Percentiles rank a stretch among this genome's conserved stretches.
Evolutionary conservation across 2,113 vertebrate genomes (phyloP).

Genomic region (Hippocampus mohnikei): DNA sequence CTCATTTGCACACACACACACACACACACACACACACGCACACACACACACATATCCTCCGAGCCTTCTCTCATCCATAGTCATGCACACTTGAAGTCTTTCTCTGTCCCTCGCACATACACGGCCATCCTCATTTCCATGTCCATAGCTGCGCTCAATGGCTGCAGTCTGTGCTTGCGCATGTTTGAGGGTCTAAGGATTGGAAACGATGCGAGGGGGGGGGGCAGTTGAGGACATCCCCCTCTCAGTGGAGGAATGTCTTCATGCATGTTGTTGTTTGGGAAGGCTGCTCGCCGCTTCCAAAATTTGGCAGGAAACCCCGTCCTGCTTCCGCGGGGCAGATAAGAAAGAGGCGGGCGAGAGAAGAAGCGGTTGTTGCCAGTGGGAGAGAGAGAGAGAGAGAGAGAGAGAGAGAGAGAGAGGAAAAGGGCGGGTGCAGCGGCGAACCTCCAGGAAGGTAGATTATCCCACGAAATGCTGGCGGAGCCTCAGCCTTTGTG

Average conservation of each 20-base stretch:
- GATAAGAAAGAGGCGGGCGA: constrained; percentile 49
- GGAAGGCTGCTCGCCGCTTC: constrained; percentile 57
- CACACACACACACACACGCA: not conserved
- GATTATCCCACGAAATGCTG: constrained; percentile 73
- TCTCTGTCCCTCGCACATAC: constrained; percentile 1
- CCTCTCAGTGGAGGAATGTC: constrained; percentile 71
- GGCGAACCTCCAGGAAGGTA: constrained; percentile 73
- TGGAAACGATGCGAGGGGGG: constrained; percentile 8
- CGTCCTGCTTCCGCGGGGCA: constrained; percentile 49
- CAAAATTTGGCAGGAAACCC: constrained; percentile 67
- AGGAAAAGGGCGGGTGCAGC: constrained; percentile 37
- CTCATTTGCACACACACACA: constrained; percentile 15
- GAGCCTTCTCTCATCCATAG: constrained; percentile 6
- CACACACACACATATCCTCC: constrained; percentile 3
- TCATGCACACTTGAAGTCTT: constrained; percentile 7
- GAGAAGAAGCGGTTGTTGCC: constrained; percentile 11
- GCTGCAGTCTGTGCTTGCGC: constrained; percentile 21
- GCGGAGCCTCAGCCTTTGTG: constrained; percentile 59
- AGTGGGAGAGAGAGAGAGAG: constrained; percentile 8
- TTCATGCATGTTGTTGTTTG: constrained; percentile 75
- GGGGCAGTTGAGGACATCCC: constrained; percentile 60
- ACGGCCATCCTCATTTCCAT: constrained; percentile 49
- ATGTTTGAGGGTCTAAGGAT: constrained; percentile 26
- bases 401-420: not conserved
- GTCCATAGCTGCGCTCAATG: constrained; percentile 38